These are phyloP conservation scores for Gnatocerus cornutus DNA, from an alignment of 2,888 invertebrate species.

Conservation along the genomic window DNA sequence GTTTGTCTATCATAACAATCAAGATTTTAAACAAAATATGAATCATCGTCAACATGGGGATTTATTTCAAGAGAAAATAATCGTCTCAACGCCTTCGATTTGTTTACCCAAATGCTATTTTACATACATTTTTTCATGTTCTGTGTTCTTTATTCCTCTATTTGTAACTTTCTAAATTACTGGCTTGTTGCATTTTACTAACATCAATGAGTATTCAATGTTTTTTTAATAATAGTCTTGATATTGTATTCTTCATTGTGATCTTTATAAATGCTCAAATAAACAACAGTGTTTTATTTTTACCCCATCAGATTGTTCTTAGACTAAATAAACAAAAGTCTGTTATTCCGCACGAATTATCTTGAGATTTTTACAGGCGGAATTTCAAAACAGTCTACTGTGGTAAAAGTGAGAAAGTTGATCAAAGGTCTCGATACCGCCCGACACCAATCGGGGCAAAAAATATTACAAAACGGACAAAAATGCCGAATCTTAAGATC, in stretches of 20 bases:
- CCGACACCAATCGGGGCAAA: too few species aligned
- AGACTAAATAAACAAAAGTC: too few species aligned
- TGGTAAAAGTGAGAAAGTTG: too few species aligned
- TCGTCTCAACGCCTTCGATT: not conserved
- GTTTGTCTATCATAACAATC: conserved; percentile 37
- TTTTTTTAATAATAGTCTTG: conserved; percentile 23
- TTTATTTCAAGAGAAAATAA: conserved; percentile 26
- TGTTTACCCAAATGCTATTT: conserved; percentile 13
- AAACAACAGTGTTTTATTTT: conserved; percentile 16
- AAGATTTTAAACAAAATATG: conserved; percentile 29
- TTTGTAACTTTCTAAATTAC: conserved; percentile 13
- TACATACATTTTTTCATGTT: conserved; percentile 24
- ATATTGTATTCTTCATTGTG: conserved; percentile 34
- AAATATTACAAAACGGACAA: too few species aligned
- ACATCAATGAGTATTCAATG: conserved; percentile 1
- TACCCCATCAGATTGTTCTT: not conserved
- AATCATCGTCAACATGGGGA: conserved; percentile 27
- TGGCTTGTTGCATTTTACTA: conserved; percentile 20
- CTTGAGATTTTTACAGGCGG: too few species aligned
- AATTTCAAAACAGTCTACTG: too few species aligned
- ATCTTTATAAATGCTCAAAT: conserved; percentile 31
- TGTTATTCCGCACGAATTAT: too few species aligned
- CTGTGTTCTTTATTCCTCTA: conserved; percentile 15
- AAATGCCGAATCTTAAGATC: too few species aligned
- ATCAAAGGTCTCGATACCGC: too few species aligned